Evolutionary conservation across 2,797 vertebrate genomes (phyloP).

Genomic region (Ctenochaetus hawaiiensis): DNA sequence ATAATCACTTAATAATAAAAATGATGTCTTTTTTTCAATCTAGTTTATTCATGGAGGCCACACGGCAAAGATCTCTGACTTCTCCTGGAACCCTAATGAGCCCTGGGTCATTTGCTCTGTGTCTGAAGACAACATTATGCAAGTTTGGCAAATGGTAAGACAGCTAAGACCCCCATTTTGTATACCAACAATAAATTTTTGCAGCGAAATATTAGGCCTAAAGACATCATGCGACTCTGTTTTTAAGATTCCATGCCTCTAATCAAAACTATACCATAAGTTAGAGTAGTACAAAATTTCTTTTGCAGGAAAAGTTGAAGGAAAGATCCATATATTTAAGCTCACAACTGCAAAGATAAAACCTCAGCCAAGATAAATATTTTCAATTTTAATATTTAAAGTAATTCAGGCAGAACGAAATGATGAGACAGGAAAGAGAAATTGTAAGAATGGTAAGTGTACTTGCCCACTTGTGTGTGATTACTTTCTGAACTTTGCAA

Average conservation of each 20-base stretch:
- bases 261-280: not conserved
- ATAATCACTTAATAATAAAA: not conserved
- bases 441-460: not conserved
- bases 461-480: not conserved
- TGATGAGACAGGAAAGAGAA: not conserved
- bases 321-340: conserved; percentile 2
- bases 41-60: conserved; percentile 97
- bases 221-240: not conserved
- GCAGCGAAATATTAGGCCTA: not conserved
- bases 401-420: conserved; percentile 12
- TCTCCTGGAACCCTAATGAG: conserved; percentile 97
- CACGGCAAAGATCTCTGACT: conserved; percentile 96
- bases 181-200: not conserved
- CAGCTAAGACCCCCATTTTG: not conserved
- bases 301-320: conserved; percentile 11
- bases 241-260: not conserved
- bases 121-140: conserved; percentile 98
- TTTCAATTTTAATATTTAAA: conserved; percentile 12
- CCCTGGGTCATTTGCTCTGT: conserved; percentile 98
- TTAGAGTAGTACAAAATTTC: not conserved
- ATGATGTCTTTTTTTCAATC: not conserved
- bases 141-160: conserved; percentile 96
- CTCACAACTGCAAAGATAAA: not conserved
- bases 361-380: not conserved
- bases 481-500: not conserved